A percentile compares a stretch with the other conserved stretches of the same genome.
Evolutionary conservation across 2,113 vertebrate species (phyloP).

Genomic region (Sorex fumeus): DNA sequence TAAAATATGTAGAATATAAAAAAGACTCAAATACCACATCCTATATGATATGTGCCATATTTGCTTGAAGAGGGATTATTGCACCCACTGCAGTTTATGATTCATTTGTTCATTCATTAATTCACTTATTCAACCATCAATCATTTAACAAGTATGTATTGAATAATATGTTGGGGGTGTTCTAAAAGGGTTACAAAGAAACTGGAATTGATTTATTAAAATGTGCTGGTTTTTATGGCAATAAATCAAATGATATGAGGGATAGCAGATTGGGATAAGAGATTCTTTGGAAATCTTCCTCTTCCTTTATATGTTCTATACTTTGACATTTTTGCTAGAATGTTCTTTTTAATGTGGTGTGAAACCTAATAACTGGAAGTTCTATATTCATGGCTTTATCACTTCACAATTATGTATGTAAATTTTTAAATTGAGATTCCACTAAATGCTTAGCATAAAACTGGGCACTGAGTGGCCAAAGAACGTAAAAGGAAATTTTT

Average conservation of each 20-base stretch:
- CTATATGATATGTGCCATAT: accelerated
- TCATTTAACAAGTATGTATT: background rate
- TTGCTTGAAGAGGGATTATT: background rate
- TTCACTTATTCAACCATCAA: background rate
- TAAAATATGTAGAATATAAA: background rate
- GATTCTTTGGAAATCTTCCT: background rate
- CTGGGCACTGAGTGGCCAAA: background rate
- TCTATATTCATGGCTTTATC: background rate
- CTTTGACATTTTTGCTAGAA: background rate
- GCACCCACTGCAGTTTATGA: background rate
- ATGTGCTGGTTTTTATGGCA: background rate
- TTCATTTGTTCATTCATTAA: background rate
- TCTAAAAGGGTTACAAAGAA: background rate
- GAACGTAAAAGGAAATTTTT: background rate
- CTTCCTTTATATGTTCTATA: background rate
- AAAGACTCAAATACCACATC: background rate
- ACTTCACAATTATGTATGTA: background rate
- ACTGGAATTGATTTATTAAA: background rate
- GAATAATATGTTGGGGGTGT: background rate
- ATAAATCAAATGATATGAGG: background rate
- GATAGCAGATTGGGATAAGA: background rate
- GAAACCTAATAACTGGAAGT: background rate
- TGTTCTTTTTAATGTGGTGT: background rate
- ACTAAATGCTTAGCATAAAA: background rate
- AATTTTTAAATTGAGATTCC: background rate